These are phyloP conservation scores for Nomada lathburiana DNA, from an alignment of 2,888 invertebrate species.

Conservation along the genomic window DNA sequence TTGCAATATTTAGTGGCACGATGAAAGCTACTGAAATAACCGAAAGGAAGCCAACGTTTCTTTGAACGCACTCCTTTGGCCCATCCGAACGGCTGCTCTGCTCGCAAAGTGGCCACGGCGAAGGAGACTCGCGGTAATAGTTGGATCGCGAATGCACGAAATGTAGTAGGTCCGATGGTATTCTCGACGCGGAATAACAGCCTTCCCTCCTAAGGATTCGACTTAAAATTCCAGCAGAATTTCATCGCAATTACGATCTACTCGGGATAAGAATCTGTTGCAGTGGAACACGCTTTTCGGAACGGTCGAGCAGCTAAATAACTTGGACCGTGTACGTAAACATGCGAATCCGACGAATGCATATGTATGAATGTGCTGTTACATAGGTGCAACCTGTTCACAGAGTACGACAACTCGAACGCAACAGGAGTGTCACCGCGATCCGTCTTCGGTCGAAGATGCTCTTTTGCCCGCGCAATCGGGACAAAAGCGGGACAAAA, in stretches of 20 bases:
- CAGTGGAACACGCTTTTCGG: not conserved
- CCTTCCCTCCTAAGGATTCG: not conserved
- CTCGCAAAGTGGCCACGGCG: slow-evolving; percentile 5
- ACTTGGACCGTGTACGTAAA: not conserved
- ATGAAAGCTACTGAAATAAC: slow-evolving; percentile 42
- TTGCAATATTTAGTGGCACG: slow-evolving; percentile 54
- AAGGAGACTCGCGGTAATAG: slow-evolving; percentile 13
- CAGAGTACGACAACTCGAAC: too few species aligned
- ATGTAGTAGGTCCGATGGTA: not conserved
- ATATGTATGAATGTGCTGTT: too few species aligned
- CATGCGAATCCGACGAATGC: not conserved
- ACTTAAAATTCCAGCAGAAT: not conserved
- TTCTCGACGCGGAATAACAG: not conserved
- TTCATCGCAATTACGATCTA: slow-evolving; percentile 8
- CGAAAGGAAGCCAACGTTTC: slow-evolving; percentile 3
- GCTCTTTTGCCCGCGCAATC: too few species aligned
- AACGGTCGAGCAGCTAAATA: not conserved
- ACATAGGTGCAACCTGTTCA: too few species aligned
- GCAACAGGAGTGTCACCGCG: too few species aligned
- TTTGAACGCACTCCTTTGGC: not conserved
- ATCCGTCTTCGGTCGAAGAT: too few species aligned
- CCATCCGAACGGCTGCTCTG: not conserved
- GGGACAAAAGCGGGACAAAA: too few species aligned
- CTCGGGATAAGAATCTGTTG: not conserved
- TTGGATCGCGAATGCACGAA: slow-evolving; percentile 27